Evolutionary conservation across 1,140 invertebrate genomes (phyloP), one percentile per base, ranked within the genome.

Genomic region (Drosophila nasuta): DNA sequence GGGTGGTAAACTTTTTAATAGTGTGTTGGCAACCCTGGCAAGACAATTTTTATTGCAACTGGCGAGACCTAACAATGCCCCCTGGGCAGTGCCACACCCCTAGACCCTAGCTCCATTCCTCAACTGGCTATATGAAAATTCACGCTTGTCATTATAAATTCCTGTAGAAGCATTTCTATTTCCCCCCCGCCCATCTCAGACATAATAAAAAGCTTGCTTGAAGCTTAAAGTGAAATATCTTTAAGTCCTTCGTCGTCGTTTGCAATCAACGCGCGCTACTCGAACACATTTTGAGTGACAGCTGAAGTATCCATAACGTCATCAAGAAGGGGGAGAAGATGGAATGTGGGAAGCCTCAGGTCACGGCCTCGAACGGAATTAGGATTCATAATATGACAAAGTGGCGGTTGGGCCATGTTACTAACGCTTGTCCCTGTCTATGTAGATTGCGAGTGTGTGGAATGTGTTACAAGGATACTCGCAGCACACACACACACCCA

Each of bases 381-480:
- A 88, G 85, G 77, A 88, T 90, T 88, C 85, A 88, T 88, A 89
- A 89, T 89, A 76, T 69, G 81, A 90, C 78, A 81, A 71, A 90
- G 78, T 75, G 81, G 45, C 63, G 45, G 63, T 65, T 43, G 57
- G 62, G 72, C 64, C 57, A 41, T 67, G 71, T 77, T 68, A 74
- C 75, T 75, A 75, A 74, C 52, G 63, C 57, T 64, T 35, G 17
- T 49, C 20, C 41, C 35, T 38, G 35, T n/a, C 43, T 38, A 28
- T 20, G 41, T 41, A 66, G 69, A 33, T 25, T 33, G 68, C 68
- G 63, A 64, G 72, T 77, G 78, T 62, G 67, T 59, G 72, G 74
- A 80, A 78, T 80, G 83, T 71, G 74, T 77, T 70, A 82, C 77
- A 82, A 57, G 54, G 54, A 57, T 41, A 57, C 20, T 81, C 74